Base-by-base conservation (phyloP, 2,113 vertebrate genomes). In the Carassius gibelio region DNA sequence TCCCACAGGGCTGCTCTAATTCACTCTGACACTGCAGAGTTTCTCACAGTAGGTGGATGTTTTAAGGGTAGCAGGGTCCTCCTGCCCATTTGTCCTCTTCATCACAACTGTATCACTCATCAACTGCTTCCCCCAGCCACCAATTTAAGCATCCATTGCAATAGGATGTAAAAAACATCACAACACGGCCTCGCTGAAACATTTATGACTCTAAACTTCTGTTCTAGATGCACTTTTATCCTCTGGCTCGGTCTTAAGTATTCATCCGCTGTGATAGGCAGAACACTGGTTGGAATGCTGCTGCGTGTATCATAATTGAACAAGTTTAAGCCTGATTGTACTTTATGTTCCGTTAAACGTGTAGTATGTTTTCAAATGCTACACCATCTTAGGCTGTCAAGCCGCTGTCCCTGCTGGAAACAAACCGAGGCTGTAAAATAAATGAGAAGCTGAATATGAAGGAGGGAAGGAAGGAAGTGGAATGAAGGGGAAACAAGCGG, bases 291-390 rank as follows among this genome's bases (percentile, higher is more conserved):
- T 59, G 66, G 83, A 23, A 82, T 83, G 55, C 74, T n/a, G 64
- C 72, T 52, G 78, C 79, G 74, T 83, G 69, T 83, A 81, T 87
- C 68, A 55, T 85, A 87, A 87, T 81, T 83, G 75, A 69, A 81
- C 72, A 85, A 81, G 83, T 84, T 72, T 87, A 89, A 86, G 57
- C 52, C 86, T 85, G 83, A 84, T 84, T 83, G 83, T 85, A 83
- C 84, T 89, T 77, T 84, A 84, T 81, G 86, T 82, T 85, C 50
- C 83, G 75, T 34, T 50, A 72, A 87, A 85, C 59, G n/a, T 85
- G 79, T 59, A 21, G 17, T 26, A 45, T 87, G 75, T 79, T 78
- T 77, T 83, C 36, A 57, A 81, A 79, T 78, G 68, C 36, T 11
- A 21, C 59, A 45, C 4, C 57, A 59, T 79, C 23, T 64, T 66